Percentiles rank a stretch among this genome's conserved stretches.
Evolutionary conservation across 2,797 vertebrate species (phyloP).

Genomic region (Petrocephalus sullivani): DNA sequence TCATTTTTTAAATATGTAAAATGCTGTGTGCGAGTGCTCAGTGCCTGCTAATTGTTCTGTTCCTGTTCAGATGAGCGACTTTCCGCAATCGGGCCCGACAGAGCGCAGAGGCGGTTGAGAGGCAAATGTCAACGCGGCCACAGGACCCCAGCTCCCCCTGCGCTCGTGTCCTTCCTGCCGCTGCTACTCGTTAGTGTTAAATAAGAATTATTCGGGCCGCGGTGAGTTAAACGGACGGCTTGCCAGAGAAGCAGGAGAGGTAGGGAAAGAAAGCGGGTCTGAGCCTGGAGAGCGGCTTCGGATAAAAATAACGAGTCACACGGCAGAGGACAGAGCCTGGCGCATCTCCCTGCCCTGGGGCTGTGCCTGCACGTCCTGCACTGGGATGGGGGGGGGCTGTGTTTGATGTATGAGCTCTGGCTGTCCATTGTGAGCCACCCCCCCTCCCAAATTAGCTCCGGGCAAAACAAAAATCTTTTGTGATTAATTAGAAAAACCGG

Average conservation of each 20-base stretch:
- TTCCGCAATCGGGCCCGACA: neutral
- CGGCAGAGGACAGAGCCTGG: conserved; percentile 67
- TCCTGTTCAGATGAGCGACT: neutral
- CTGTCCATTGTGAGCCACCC: conserved; percentile 76
- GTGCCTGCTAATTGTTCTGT: too few relatives aligned
- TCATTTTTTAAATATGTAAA: neutral
- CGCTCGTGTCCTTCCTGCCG: neutral
- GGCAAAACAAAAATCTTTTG: conserved; percentile 84
- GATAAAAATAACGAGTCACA: conserved; percentile 87
- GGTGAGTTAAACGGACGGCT: conserved; percentile 40
- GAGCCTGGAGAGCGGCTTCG: conserved; percentile 67
- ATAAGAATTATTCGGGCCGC: conserved; percentile 36
- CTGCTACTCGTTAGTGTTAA: conserved; percentile 37
- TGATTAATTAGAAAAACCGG: conserved; percentile 89
- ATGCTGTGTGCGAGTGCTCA: neutral
- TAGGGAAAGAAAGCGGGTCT: conserved; percentile 44
- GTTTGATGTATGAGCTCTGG: conserved; percentile 81
- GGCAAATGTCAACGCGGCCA: neutral
- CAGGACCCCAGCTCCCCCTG: neutral
- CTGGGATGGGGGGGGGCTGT: conserved; percentile 45
- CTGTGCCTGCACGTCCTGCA: conserved; percentile 55
- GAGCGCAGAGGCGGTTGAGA: neutral
- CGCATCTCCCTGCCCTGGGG: conserved; percentile 64
- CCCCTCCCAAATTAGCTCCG: conserved; percentile 66
- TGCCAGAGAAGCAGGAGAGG: conserved; percentile 37